A percentile compares a stretch with the other conserved stretches of the same genome.
Conservation (phyloP, 2,797 vertebrate species). For the Valencia hispanica region DNA sequence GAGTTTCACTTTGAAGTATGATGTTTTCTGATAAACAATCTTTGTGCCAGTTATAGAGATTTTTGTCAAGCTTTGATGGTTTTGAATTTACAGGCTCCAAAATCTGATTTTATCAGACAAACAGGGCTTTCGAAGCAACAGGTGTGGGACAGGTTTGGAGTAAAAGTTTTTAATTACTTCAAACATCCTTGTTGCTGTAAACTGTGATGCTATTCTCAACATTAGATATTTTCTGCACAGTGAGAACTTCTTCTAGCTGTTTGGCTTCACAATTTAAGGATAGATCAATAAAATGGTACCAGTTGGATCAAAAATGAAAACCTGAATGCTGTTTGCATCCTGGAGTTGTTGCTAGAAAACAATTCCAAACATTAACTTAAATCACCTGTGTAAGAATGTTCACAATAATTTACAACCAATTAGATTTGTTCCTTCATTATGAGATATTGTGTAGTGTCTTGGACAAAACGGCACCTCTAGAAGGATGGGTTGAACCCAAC, state of each 20-base stretch:
- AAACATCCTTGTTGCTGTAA: conserved; percentile 5
- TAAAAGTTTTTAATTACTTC: conserved; percentile 8
- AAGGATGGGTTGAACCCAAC: conserved; percentile 14
- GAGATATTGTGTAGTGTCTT: conserved; percentile 4
- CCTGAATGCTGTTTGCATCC: not conserved
- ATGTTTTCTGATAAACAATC: conserved; percentile 7
- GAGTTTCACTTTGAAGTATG: conserved; percentile 13
- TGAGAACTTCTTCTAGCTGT: conserved; percentile 22
- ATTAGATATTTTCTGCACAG: conserved; percentile 28
- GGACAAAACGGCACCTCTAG: conserved; percentile 45
- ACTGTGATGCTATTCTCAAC: not conserved
- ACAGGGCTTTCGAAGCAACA: not conserved
- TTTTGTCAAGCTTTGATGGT: not conserved
- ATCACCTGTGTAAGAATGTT: conserved; percentile 16
- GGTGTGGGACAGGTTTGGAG: conserved; percentile 43
- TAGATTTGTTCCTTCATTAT: conserved; percentile 10
- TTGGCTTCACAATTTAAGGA: not conserved
- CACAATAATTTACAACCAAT: conserved; percentile 24
- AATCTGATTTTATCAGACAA: not conserved
- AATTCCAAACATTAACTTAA: conserved; percentile 21
- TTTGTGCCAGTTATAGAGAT: not conserved
- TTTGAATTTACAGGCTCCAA: not conserved
- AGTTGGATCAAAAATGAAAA: not conserved
- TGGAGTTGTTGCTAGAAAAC: not conserved
- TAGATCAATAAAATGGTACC: not conserved